phyloP scores from a whole-genome alignment of 2,888 invertebrate species.

The Oscheius myriophilus region DNA sequence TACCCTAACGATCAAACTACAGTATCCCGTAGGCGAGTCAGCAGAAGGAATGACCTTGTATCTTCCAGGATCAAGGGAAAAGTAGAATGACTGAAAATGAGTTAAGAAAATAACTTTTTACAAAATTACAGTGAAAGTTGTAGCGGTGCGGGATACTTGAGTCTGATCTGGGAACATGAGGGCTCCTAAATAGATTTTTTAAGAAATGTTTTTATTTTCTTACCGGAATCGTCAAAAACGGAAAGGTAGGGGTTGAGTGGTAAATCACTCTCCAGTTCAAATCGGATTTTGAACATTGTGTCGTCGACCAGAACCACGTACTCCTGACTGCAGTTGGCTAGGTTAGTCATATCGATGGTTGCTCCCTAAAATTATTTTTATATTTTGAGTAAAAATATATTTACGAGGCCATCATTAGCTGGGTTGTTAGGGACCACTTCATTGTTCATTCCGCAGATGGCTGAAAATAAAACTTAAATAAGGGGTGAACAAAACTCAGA shows the following conservation, averaged over 20 bases:
- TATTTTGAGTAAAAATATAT: background rate
- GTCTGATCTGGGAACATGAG: background rate
- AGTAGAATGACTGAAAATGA: conserved; percentile 20
- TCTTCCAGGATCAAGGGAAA: conserved; percentile 37
- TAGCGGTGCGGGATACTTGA: background rate
- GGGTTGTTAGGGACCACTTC: conserved; percentile 36
- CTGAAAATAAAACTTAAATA: conserved; percentile 34
- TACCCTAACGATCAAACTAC: conserved; percentile 35
- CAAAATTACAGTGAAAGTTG: background rate
- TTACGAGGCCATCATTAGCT: conserved; percentile 34
- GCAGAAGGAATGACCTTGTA: conserved; percentile 45
- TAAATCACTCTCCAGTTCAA: conserved; percentile 44
- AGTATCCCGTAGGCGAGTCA: conserved; percentile 36
- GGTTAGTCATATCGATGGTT: conserved; percentile 43
- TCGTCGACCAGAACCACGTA: conserved; percentile 53
- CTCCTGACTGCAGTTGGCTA: conserved; percentile 46
- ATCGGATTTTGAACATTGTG: conserved; percentile 44
- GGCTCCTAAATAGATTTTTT: background rate
- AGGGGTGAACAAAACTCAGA: too few relatives aligned
- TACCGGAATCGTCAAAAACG: conserved; percentile 43
- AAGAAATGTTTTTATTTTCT: background rate
- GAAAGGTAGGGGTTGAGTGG: conserved; percentile 45
- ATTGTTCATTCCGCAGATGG: conserved; percentile 47
- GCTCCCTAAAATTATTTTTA: conserved; percentile 25
- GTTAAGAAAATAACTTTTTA: background rate